These are phyloP conservation scores for Papilio protenor DNA, from an alignment of 2,888 invertebrate species.

Conservation along the genomic window DNA sequence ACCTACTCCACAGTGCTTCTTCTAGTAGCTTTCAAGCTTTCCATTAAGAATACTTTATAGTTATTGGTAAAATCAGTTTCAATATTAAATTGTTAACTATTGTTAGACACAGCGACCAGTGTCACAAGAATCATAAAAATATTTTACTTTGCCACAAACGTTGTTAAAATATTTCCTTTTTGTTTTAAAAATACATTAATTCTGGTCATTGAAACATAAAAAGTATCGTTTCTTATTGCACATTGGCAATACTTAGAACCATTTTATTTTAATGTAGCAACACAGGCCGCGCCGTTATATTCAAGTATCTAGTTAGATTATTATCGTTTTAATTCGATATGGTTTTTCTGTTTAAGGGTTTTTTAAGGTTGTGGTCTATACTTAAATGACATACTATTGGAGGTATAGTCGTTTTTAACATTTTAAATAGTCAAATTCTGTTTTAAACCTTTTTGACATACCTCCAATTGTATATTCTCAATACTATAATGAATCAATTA, in stretches of 20 bases:
- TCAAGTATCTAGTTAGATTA: constrained; percentile 35
- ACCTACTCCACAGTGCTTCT: constrained; percentile 32
- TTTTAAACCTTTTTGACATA: constrained; percentile 4
- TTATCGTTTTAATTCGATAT: constrained; percentile 43
- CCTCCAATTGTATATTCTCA: constrained; percentile 10
- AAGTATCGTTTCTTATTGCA: neutral
- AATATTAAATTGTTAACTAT: constrained; percentile 25
- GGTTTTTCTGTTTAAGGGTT: constrained; percentile 48
- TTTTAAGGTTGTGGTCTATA: constrained; percentile 28
- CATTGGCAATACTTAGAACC: neutral
- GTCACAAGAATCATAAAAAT: constrained; percentile 9
- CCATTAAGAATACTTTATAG: constrained; percentile 35
- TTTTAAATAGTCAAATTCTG: neutral
- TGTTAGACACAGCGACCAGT: constrained; percentile 34
- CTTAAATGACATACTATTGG: constrained; percentile 25
- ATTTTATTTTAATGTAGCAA: neutral
- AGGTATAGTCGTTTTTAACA: neutral
- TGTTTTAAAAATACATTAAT: neutral
- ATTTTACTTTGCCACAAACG: neutral
- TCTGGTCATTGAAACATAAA: too few species aligned
- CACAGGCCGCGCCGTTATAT: constrained; percentile 42
- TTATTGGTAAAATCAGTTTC: constrained; percentile 31
- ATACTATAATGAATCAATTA: constrained; percentile 29
- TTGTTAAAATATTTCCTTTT: neutral
- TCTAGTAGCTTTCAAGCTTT: constrained; percentile 41